A percentile compares a stretch with the other conserved stretches of the same genome.
phyloP scores from a whole-genome alignment of 1,140 invertebrate species.

The Lepidurus apus region DNA sequence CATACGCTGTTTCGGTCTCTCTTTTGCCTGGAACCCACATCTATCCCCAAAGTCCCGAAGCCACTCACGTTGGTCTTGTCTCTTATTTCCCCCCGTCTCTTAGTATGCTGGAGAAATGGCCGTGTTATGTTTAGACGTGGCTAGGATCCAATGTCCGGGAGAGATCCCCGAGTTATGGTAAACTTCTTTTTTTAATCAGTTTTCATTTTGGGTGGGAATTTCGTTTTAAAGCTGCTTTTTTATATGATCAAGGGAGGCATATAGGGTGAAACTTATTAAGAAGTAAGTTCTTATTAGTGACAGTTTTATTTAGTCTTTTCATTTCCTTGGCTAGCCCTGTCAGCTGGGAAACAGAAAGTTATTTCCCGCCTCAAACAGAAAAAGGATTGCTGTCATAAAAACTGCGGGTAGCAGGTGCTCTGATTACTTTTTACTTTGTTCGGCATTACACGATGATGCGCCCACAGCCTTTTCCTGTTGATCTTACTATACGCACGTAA shows the following conservation, averaged over 20 bases:
- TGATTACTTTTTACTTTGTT: not conserved
- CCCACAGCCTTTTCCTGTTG: not conserved
- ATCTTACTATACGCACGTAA: not conserved
- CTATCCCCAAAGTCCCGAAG: not conserved
- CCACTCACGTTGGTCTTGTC: not conserved
- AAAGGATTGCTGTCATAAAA: slow-evolving; percentile 1
- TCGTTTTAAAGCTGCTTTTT: no score
- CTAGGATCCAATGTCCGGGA: not conserved
- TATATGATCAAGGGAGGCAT: no score
- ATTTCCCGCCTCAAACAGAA: not conserved
- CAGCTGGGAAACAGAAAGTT: not conserved
- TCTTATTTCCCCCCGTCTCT: not conserved
- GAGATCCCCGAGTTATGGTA: not conserved
- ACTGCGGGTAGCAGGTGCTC: slow-evolving; percentile 7
- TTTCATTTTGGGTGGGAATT: no score
- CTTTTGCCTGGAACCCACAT: not conserved
- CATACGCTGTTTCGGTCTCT: not conserved
- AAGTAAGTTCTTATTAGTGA: not conserved
- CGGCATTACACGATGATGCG: not conserved
- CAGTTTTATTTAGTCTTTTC: not conserved
- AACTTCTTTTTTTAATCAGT: no score
- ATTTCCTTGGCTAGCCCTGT: not conserved
- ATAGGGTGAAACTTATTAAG: not conserved
- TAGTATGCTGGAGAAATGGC: not conserved
- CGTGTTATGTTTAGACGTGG: slow-evolving; percentile 3